phyloP scores from a whole-genome alignment of 1,140 invertebrate genomes.

The Danaus plexippus region DNA sequence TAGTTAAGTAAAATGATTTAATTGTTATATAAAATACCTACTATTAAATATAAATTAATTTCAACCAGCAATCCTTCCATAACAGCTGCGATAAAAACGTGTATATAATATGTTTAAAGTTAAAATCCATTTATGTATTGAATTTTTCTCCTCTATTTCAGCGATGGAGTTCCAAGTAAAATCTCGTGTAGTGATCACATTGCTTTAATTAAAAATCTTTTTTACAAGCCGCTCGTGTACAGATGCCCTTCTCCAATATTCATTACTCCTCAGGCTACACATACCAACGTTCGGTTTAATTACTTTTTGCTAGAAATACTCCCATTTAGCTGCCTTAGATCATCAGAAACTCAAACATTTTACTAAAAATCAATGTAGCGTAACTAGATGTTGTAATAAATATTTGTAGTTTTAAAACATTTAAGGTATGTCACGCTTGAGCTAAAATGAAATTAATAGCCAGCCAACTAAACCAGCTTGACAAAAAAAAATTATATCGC shows the following conservation, averaged over 20 bases:
- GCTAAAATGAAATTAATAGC: constrained; percentile 35
- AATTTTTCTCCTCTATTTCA: constrained; percentile 7
- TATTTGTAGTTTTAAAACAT: constrained; percentile 1
- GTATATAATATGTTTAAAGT: not conserved
- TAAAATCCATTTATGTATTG: no score
- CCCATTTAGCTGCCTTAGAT: constrained; percentile 27
- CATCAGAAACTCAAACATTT: no score
- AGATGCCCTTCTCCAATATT: constrained; percentile 34
- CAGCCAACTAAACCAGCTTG: constrained; percentile 35
- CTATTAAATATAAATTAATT: no score
- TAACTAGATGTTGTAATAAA: not conserved
- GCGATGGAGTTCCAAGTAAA: constrained; percentile 41
- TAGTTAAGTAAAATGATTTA: no score
- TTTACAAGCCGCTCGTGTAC: constrained; percentile 30
- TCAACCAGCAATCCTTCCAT: no score
- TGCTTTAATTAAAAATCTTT: constrained; percentile 55
- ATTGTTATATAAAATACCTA: no score
- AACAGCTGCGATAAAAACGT: not conserved
- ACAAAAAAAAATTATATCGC: constrained; percentile 57
- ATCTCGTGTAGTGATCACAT: constrained; percentile 37
- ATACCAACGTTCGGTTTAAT: constrained; percentile 60
- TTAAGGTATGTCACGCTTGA: no score
- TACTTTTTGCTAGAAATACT: constrained; percentile 52
- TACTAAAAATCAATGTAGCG: no score
- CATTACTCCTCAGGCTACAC: constrained; percentile 50